These are phyloP conservation scores for Leptocoma aspasia DNA, from an alignment of 2,113 vertebrate species.

Conservation along the genomic window DNA sequence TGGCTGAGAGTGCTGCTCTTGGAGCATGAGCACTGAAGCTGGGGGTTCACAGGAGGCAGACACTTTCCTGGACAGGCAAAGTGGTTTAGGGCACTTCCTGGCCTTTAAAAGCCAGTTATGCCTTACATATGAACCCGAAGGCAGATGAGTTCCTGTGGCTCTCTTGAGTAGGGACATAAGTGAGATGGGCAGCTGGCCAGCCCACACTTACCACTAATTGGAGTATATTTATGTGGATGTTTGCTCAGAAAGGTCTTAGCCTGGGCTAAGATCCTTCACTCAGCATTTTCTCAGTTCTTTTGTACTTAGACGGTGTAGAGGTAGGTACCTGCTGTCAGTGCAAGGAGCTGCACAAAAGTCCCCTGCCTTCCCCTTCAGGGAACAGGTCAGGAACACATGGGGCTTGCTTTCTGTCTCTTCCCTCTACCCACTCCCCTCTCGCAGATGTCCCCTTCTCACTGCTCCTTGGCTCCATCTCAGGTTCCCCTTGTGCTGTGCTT, in stretches of 20 bases:
- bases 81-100: not conserved
- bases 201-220: not conserved
- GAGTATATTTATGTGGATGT: not conserved
- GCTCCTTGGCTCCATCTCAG: not conserved
- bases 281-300: not conserved
- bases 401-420: not conserved
- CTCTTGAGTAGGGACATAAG: not conserved
- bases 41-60: not conserved
- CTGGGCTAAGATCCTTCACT: not conserved
- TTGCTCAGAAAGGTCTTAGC: not conserved
- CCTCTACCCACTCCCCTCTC: not conserved
- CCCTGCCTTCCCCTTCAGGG: not conserved
- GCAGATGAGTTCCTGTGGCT: not conserved
- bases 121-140: not conserved
- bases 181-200: not conserved
- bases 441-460: not conserved
- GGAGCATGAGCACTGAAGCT: not conserved
- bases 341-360: not conserved
- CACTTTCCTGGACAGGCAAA: not conserved
- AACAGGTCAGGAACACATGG: rapidly evolving
- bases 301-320: not conserved
- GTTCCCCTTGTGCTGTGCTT: not conserved
- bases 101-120: not conserved
- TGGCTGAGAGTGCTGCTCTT: not conserved
- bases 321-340: not conserved